Evolutionary conservation across 1,140 invertebrate genomes (phyloP).

Genomic region (Lamellibrachia luymesi): DNA sequence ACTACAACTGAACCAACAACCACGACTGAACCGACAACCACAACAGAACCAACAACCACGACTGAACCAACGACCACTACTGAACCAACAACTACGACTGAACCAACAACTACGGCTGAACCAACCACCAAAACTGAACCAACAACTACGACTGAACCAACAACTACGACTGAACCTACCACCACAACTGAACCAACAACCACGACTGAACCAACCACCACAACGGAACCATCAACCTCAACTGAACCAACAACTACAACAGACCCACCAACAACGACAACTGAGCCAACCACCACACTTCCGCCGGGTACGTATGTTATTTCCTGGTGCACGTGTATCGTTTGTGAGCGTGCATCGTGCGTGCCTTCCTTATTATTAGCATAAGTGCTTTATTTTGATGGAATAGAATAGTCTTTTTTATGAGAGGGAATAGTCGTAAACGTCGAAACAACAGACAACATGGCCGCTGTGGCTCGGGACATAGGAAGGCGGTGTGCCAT

Average conservation of each 20-base stretch:
- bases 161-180: background rate
- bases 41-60: background rate
- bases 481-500: too few species aligned
- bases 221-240: background rate
- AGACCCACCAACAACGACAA: background rate
- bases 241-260: background rate
- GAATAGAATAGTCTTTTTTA: too few species aligned
- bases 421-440: too few species aligned
- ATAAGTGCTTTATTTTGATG: too few species aligned
- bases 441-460: too few species aligned
- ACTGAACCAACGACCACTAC: background rate
- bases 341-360: too few species aligned
- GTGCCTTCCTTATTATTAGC: too few species aligned
- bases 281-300: background rate
- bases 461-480: too few species aligned
- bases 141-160: background rate
- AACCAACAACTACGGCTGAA: background rate
- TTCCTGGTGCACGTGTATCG: too few species aligned
- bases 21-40: background rate
- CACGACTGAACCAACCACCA: background rate
- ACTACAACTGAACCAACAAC: background rate
- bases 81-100: background rate
- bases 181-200: background rate
- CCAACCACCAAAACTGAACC: background rate
- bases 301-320: background rate